Evolutionary conservation across 2,797 vertebrate species (phyloP).

Genomic region (Margarornis squamiger): DNA sequence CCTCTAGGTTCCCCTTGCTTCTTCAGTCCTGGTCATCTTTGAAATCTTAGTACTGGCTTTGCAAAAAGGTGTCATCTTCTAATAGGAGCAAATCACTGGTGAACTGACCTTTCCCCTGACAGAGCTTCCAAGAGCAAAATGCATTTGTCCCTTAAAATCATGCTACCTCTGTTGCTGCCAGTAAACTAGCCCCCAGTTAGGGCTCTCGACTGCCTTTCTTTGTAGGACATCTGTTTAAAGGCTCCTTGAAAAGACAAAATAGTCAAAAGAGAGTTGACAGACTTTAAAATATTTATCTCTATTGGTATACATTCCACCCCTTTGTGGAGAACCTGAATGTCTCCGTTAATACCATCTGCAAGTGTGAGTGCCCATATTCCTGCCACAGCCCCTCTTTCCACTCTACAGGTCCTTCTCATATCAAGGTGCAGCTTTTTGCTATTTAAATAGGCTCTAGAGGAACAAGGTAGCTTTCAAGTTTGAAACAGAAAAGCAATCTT

Average conservation of each 20-base stretch:
- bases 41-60: neutral
- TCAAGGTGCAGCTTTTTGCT: neutral
- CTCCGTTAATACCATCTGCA: rapidly evolving
- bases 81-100: neutral
- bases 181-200: neutral
- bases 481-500: conserved; percentile 54
- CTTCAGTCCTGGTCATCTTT: neutral
- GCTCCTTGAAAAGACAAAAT: neutral
- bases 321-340: neutral
- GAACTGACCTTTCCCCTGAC: neutral
- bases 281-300: neutral
- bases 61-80: neutral
- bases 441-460: neutral
- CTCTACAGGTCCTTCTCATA: neutral
- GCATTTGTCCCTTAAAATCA: neutral
- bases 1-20: neutral
- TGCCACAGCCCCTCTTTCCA: neutral
- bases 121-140: neutral
- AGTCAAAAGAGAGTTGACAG: neutral
- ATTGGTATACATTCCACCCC: neutral
- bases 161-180: neutral
- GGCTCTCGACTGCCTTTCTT: neutral
- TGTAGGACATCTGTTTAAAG: neutral
- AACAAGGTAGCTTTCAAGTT: conserved; percentile 27
- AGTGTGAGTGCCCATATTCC: neutral